A percentile compares a stretch with the other conserved stretches of the same genome.
Conservation (phyloP, 1,140 invertebrate genomes). For the Philopotamus ludificatus region DNA sequence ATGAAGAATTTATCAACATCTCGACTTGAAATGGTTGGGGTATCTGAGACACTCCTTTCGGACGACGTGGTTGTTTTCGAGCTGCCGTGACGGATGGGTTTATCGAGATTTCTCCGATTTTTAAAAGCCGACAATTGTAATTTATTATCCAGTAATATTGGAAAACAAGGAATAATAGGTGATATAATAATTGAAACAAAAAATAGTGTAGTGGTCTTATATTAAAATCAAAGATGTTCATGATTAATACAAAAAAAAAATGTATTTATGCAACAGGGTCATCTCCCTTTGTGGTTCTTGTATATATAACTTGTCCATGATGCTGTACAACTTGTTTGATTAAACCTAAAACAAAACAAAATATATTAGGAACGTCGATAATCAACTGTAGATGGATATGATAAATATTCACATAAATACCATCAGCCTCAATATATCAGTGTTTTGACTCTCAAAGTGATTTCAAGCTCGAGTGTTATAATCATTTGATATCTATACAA, state of each 20-base stretch:
- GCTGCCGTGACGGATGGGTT: no score
- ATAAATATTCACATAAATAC: constrained; percentile 21
- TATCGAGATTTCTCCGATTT: no score
- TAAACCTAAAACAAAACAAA: constrained; percentile 67
- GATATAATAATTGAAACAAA: no score
- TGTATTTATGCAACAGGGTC: constrained; percentile 59
- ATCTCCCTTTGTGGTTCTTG: constrained; percentile 92
- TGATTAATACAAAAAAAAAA: constrained; percentile 13
- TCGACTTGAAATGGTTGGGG: no score
- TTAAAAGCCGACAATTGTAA: no score
- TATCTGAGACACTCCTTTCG: no score
- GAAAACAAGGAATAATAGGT: no score
- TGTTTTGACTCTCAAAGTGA: constrained; percentile 53
- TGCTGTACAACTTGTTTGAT: constrained; percentile 98
- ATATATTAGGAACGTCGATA: constrained; percentile 27
- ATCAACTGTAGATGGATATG: constrained; percentile 1
- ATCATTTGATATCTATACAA: constrained; percentile 35
- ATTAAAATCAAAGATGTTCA: no score
- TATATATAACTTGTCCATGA: constrained; percentile 97
- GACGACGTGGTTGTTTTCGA: no score
- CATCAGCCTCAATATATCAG: constrained; percentile 64
- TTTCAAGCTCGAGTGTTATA: constrained; percentile 50
- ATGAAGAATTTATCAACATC: no score
- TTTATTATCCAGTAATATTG: no score
- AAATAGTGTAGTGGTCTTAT: no score